phyloP scores from a whole-genome alignment of 2,113 vertebrate species.

The Dromas ardeola region DNA sequence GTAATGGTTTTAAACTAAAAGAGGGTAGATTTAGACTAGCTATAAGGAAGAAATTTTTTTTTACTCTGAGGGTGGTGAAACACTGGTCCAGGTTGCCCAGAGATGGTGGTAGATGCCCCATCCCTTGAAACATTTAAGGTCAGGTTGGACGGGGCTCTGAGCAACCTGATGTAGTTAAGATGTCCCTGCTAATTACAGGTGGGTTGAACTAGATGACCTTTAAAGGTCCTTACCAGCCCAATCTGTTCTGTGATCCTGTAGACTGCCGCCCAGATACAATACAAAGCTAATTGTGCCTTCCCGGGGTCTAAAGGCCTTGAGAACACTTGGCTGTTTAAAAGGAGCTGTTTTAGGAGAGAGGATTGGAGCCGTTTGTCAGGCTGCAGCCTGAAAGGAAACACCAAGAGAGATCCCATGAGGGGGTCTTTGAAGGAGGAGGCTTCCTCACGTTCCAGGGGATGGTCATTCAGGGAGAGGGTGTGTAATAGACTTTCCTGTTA shows the following conservation, averaged over 20 bases:
- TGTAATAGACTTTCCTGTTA: neutral
- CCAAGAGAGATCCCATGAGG: accelerated
- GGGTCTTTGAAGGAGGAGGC: neutral
- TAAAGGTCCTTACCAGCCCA: neutral
- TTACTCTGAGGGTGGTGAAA: accelerated
- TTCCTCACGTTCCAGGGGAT: neutral
- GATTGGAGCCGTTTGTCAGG: neutral
- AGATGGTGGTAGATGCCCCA: neutral
- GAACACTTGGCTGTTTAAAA: neutral
- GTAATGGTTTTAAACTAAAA: neutral
- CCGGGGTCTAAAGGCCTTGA: accelerated
- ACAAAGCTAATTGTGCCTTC: neutral
- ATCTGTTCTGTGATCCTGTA: neutral
- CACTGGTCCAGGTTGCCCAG: neutral
- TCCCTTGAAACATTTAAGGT: neutral
- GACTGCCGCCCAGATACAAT: neutral
- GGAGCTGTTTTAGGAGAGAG: neutral
- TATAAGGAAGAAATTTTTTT: neutral
- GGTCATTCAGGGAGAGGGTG: neutral
- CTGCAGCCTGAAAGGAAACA: neutral
- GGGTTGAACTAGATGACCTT: neutral
- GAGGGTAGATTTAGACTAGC: neutral
- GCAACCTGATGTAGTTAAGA: neutral
- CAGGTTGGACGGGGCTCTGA: neutral
- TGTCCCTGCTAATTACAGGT: neutral